Evolutionary conservation across 2,113 vertebrate species (phyloP), one percentile per base, ranked within the genome.

Genomic region (Anhinga rufa): DNA sequence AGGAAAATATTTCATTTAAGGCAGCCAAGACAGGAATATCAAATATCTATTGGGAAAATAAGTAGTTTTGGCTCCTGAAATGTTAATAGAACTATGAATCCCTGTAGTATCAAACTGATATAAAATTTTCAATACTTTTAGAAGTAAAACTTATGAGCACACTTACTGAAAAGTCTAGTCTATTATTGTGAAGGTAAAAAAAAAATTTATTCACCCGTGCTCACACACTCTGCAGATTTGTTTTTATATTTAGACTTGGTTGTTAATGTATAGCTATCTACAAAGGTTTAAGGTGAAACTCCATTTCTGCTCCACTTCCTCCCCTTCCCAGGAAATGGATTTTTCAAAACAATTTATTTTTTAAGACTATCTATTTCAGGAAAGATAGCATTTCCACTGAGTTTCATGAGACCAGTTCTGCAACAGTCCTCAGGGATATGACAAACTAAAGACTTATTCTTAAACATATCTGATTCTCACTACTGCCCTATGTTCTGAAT

Each of bases 1-100:
- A 92, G 38, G 28, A 82, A 92, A 95, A 70, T 66, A 82, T 70
- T 83, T 81, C 9, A 51, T 82, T 85, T 72, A 79, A 90, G 38
- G 25, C 26, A 91, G 78, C 9, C 44, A 66, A 79, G 84, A 82
- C 12, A 80, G 83, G 70, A 89, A 92, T 92, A 87, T 72, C 20
- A 84, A 85, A 74, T 80, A 84, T 82, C 62, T 91, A 20, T 77
- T 82, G 66, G 62, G 60, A 90, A 94, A 95, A 75, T 86, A 88
- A 95, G 36, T 78, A 52, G n/a, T 44, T 90, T 69, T 22, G 40
- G 32, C 17, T 85, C 51, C 75, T 87, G 87, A 94, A 90, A 91
- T 64, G 28, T 78, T 95, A 80, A 86, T 86, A 66, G 49, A 82
- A 91, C 82, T 25, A 54, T 55, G n/a, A 94, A 82, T 80, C 24